Evolutionary conservation across 2,113 vertebrate species (phyloP).

Genomic region (Pomatostomus ruficeps): DNA sequence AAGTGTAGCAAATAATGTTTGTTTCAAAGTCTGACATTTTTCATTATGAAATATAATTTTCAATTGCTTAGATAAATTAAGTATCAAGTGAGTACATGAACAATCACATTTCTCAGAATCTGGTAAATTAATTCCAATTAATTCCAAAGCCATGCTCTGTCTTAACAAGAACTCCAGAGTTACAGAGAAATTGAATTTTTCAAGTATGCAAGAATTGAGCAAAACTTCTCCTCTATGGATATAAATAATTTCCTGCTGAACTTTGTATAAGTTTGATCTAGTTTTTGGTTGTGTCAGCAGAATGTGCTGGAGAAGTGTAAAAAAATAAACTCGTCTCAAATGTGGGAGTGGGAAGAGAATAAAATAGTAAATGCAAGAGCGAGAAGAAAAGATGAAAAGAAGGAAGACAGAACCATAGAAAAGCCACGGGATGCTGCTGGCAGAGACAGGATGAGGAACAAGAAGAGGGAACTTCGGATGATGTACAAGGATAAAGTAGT

Average conservation of each 20-base stretch:
- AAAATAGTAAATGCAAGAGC: background rate
- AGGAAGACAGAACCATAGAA: background rate
- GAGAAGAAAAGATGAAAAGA: background rate
- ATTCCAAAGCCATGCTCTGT: background rate
- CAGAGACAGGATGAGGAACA: background rate
- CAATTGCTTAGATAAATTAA: background rate
- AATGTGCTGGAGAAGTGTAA: background rate
- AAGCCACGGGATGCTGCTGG: background rate
- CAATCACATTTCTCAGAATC: background rate
- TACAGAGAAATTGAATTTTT: background rate
- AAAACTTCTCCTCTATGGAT: background rate
- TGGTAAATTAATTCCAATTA: background rate
- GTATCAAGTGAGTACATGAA: background rate
- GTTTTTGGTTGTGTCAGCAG: background rate
- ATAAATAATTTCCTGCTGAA: rapidly evolving
- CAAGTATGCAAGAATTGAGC: background rate
- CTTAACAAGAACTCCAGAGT: background rate
- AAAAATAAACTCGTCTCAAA: background rate
- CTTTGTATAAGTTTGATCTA: background rate
- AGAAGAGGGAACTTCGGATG: background rate
- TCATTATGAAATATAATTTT: background rate
- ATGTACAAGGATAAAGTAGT: background rate
- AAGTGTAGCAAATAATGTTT: background rate
- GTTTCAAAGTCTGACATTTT: background rate
- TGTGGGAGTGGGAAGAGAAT: background rate